A percentile compares a stretch with the other conserved stretches of the same genome.
Conservation (phyloP, 2,888 invertebrate species). For the Parnassius apollo region DNA sequence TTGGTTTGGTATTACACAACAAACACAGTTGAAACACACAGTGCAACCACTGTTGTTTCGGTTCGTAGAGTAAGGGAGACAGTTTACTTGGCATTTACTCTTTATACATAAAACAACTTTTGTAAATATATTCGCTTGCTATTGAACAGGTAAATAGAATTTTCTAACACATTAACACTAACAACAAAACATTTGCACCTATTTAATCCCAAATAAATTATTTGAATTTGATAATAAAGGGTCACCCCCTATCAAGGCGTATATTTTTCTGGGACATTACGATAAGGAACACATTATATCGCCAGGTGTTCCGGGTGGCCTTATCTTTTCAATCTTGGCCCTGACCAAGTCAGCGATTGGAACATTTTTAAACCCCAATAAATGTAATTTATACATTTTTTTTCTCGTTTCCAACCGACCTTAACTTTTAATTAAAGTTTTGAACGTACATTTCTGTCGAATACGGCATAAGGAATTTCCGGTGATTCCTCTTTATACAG, state of each 20-base stretch:
- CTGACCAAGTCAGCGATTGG: slow-evolving; percentile 31
- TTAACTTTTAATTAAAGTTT: slow-evolving; percentile 23
- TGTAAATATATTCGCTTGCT: too few relatives aligned
- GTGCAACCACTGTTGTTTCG: too few relatives aligned
- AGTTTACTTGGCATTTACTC: too few relatives aligned
- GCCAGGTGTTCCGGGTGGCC: slow-evolving; percentile 29
- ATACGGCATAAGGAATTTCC: slow-evolving; percentile 19
- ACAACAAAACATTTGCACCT: too few relatives aligned
- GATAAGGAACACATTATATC: slow-evolving; percentile 25
- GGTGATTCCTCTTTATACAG: slow-evolving; percentile 4
- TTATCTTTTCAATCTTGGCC: slow-evolving; percentile 31
- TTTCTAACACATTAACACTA: too few relatives aligned
- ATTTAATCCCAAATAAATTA: too few relatives aligned
- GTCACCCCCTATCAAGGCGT: slow-evolving; percentile 17
- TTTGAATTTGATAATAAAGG: neutral
- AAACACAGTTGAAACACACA: too few relatives aligned
- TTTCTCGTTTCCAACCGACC: slow-evolving; percentile 23
- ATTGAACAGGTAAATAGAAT: too few relatives aligned
- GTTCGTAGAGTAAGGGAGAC: too few relatives aligned
- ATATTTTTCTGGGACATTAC: slow-evolving; percentile 12
- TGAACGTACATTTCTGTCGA: slow-evolving; percentile 10
- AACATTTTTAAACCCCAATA: slow-evolving; percentile 27
- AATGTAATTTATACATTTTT: slow-evolving; percentile 27
- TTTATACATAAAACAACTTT: too few relatives aligned
- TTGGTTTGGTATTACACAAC: too few relatives aligned